Evolutionary conservation across 2,797 vertebrate species (phyloP).

Genomic region (Onychomys arenicola): DNA sequence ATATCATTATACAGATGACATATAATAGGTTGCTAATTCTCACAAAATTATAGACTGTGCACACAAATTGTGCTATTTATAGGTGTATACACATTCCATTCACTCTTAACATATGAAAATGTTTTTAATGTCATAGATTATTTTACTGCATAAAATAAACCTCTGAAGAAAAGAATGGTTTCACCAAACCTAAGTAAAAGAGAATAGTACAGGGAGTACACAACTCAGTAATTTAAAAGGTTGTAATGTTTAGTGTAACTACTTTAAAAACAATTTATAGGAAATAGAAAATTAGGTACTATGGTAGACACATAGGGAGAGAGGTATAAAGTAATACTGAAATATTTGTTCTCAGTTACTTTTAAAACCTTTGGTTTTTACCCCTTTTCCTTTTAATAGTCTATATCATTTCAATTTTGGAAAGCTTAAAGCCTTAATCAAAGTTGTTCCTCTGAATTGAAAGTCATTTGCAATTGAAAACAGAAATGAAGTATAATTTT

Average conservation of each 20-base stretch:
- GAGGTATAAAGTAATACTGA: not conserved
- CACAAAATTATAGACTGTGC: not conserved
- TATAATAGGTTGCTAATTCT: not conserved
- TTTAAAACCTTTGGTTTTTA: not conserved
- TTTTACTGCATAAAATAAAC: not conserved
- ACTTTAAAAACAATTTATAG: not conserved
- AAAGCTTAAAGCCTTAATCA: not conserved
- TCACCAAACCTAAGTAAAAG: not conserved
- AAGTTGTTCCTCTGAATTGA: not conserved
- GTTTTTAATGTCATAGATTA: not conserved
- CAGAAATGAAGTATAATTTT: not conserved
- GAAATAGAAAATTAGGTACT: not conserved
- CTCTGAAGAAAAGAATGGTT: not conserved
- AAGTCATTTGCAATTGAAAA: not conserved
- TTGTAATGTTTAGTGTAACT: not conserved
- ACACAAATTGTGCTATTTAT: not conserved
- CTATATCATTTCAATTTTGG: not conserved
- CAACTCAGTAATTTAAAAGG: not conserved
- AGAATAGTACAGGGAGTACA: not conserved
- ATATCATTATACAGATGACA: not conserved
- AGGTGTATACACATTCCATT: not conserved
- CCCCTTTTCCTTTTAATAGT: not conserved
- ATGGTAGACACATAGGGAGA: not conserved
- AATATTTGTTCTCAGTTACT: not conserved
- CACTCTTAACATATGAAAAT: not conserved